Evolutionary conservation across 2,797 vertebrate species (phyloP), one percentile per base, ranked within the genome.

Genomic region (Schizopygopsis pylzovi): DNA sequence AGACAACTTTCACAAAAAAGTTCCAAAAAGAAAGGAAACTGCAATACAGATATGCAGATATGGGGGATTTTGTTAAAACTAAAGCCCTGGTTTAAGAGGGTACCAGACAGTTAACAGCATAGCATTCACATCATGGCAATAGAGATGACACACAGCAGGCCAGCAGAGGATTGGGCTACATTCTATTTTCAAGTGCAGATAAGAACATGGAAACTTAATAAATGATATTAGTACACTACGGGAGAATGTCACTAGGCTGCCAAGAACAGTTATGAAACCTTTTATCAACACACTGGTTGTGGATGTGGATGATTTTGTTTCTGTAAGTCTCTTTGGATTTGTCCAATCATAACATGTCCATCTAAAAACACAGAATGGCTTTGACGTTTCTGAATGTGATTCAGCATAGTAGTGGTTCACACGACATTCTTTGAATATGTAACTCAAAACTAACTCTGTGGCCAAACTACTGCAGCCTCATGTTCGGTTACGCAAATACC

Each of bases 21-120:
- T 91, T 90, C 93, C 93, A 95, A 87, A 95, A 89, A 88, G 79
- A 87, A 95, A 95, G 93, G 93, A 94, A 94, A 94, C 85, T 84
- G 82, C 78, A 87, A 85, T 95, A 96, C 94, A 84, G 94, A 91
- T 92, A 95, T 93, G 94, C 94, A 96, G 95, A 95, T 95, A 94
- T 95, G 91, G 92, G 92, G 93, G 91, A 20, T 90, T 91, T 92
- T 90, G 92, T 91, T 90, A 93, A 90, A 90, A 94, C 90, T 93
- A 90, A 92, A 93, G 94, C 93, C 82, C 82, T 86, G 87, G 86
- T 82, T 89, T 81, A 47, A 81, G 79, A 86, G 84, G 84, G 45
- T 56, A 76, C 89, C 84, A 93, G 92, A 93, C 92, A 92, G 93
- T 92, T 89, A 59, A 88, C 79, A 83, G 86, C 87, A 85, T 79